These are phyloP conservation scores for Ichneumon xanthorius DNA, from an alignment of 2,888 invertebrate genomes.

Conservation along the genomic window DNA sequence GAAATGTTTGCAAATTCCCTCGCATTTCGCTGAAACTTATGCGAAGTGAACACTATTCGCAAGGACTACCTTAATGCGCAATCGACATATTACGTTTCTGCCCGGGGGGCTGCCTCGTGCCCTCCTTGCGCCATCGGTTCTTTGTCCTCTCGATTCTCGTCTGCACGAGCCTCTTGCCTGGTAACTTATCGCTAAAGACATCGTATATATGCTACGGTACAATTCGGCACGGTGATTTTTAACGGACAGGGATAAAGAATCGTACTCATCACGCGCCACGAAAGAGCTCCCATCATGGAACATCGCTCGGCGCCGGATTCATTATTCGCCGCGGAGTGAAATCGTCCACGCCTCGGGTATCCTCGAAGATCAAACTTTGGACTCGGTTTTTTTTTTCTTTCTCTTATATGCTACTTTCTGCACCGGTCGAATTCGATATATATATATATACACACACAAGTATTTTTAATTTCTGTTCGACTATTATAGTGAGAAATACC, in stretches of 20 bases:
- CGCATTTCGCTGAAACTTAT: too few relatives aligned
- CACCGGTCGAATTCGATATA: neutral
- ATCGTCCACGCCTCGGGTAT: neutral
- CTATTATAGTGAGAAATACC: too few relatives aligned
- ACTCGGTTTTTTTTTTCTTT: neutral
- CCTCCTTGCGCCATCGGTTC: slow-evolving; percentile 54
- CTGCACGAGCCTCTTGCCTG: neutral
- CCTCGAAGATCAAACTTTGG: neutral
- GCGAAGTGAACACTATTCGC: too few relatives aligned
- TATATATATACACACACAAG: neutral
- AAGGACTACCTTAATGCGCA: too few relatives aligned
- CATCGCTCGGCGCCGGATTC: neutral
- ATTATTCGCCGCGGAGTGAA: neutral
- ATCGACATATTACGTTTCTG: neutral
- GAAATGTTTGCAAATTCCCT: too few relatives aligned
- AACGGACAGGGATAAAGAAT: neutral
- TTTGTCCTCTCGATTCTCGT: slow-evolving; percentile 57
- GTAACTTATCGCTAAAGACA: neutral
- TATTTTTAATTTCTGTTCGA: neutral
- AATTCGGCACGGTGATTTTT: slow-evolving; percentile 3
- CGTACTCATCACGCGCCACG: neutral
- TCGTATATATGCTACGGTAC: neutral
- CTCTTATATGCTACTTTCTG: neutral
- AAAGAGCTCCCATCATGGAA: neutral
- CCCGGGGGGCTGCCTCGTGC: slow-evolving; percentile 44